A percentile compares a stretch with the other conserved stretches of the same genome.
Conservation (phyloP, 1,140 invertebrate genomes). For the Rhopalosiphum maidis region DNA sequence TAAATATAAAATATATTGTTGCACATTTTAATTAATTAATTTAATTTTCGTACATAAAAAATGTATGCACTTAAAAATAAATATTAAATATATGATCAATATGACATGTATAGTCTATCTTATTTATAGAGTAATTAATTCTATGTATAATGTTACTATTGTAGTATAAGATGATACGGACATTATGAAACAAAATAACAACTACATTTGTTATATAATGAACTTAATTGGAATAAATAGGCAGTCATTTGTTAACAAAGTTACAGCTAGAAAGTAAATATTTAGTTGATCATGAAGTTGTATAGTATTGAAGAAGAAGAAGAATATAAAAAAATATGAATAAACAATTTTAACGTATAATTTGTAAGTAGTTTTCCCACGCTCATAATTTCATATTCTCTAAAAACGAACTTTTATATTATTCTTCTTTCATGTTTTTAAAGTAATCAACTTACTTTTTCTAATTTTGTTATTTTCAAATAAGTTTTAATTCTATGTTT, state of each 20-base stretch:
- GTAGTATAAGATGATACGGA: background rate
- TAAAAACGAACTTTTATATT: background rate
- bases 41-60: background rate
- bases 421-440: background rate
- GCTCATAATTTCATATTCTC: background rate
- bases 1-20: background rate
- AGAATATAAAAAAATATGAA: background rate
- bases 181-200: background rate
- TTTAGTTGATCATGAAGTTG: background rate
- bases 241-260: background rate
- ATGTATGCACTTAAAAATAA: background rate
- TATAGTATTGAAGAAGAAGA: background rate
- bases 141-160: too few species aligned
- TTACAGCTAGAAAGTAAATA: background rate
- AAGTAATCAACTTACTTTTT: background rate
- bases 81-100: background rate
- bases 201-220: background rate
- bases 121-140: background rate
- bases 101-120: background rate
- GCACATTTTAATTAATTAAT: background rate
- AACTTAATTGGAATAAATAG: background rate
- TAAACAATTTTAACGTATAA: background rate
- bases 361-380: background rate
- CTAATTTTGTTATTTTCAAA: background rate
- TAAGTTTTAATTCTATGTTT: background rate